Base-by-base conservation (phyloP, 2,888 invertebrate genomes). In the Blastobasis adustella region DNA sequence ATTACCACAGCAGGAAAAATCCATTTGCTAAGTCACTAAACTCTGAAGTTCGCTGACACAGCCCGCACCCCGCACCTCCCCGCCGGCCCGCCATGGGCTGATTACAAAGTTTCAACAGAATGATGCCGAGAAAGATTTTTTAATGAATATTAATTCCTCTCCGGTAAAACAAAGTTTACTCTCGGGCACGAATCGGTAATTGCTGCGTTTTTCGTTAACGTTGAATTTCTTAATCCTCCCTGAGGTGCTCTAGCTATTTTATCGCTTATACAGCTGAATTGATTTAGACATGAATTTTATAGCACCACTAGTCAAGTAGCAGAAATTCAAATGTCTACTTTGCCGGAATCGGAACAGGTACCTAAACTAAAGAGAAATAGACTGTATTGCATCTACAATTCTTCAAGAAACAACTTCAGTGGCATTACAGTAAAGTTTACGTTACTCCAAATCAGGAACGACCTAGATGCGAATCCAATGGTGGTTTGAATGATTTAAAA, bases 91-190 rank as follows among this genome's bases (percentile, higher is more conserved):
- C 72, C 79, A 75, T 60, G 59, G 74, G 65, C 78, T 82, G 83
- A 86, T 87, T 84, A 85, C 80, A 76, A 87, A 86, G 81, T 86
- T 87, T 79, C 75, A 76, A 72, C 78, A 71, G 77, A 83, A 82
- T 79, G 80, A 81, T 76, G 76, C 68, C 74, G 77, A 70, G 77
- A 77, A 79, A 81, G 79, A 83, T 83, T 84, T 85, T 86, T 85
- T 85, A 86, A 87, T 87, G 88, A 85, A 87, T 86, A 87, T 87
- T 87, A 87, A 87, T 86, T 82, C 79, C 73, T 72, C 73, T 71
- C 73, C 73, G 81, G 79, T 79, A 78, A 80, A 82, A 83, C 82
- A 87, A 87, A 87, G 78, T 85, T 86, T 81, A 71, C 69, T 76
- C 71, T 76, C 69, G 69, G 54, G 71, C 73, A 73, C 69, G 77